phyloP scores from a whole-genome alignment of 2,797 vertebrate species.

The Alcedo quadribrachys region DNA sequence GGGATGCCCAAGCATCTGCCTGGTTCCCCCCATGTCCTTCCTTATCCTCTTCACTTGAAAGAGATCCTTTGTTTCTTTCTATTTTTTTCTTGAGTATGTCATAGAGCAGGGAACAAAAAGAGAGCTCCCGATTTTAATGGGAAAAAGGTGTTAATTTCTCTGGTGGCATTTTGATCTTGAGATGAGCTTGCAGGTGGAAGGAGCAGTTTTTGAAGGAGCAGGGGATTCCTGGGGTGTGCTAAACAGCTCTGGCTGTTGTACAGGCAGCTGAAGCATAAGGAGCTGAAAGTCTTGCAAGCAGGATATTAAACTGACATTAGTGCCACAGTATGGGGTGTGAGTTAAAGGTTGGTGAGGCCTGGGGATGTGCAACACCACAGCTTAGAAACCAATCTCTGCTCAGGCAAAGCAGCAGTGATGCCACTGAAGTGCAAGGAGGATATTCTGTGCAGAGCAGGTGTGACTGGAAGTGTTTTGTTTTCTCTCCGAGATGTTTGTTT shows the following conservation, averaged over 20 bases:
- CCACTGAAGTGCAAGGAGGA: not conserved
- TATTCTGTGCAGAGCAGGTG: not conserved
- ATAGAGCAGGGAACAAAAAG: not conserved
- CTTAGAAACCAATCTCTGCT: not conserved
- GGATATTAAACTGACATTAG: constrained; percentile 26
- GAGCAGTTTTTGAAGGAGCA: not conserved
- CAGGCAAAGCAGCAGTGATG: not conserved
- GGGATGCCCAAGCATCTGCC: not conserved
- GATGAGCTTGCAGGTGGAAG: not conserved
- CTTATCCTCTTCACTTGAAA: not conserved
- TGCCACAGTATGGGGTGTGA: not conserved
- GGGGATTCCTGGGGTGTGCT: not conserved
- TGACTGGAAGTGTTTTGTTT: not conserved
- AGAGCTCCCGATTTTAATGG: not conserved
- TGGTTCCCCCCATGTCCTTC: not conserved
- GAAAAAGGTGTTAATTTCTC: not conserved
- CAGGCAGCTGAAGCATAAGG: constrained; percentile 20
- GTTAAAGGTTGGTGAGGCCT: not conserved
- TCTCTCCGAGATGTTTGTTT: not conserved
- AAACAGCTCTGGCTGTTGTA: not conserved
- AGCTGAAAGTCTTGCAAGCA: not conserved
- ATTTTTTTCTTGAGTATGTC: accelerated
- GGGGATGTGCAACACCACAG: not conserved
- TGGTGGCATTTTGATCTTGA: constrained; percentile 14
- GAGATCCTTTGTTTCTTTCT: not conserved